Conservation (phyloP, 2,888 invertebrate species). For the Homarus gammarus region DNA sequence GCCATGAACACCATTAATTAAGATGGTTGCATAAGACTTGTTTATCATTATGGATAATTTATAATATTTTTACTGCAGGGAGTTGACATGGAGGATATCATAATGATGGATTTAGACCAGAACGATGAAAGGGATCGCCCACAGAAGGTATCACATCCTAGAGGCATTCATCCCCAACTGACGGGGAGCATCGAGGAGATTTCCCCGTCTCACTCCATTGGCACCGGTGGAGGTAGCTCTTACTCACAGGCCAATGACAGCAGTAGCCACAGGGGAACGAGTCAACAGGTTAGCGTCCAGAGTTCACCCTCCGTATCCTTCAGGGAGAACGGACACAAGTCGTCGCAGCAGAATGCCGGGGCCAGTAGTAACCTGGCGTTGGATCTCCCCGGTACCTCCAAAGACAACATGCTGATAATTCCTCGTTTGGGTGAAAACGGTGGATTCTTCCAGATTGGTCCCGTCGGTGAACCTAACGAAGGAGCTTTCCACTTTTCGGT, state of each 20-base stretch:
- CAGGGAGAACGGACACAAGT: conserved; percentile 41
- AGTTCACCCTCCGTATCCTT: not conserved
- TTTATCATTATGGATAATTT: too few relatives aligned
- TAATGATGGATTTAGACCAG: too few relatives aligned
- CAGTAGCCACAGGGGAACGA: not conserved
- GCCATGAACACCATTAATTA: too few relatives aligned
- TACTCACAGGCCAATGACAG: not conserved
- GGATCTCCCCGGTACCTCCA: not conserved
- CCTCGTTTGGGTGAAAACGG: conserved; percentile 49
- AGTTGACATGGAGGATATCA: too few relatives aligned
- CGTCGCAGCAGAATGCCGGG: not conserved
- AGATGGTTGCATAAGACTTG: too few relatives aligned
- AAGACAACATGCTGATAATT: not conserved
- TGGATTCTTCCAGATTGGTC: conserved; percentile 67
- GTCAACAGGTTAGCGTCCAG: not conserved
- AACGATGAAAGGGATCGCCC: too few relatives aligned
- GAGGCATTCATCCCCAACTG: too few relatives aligned
- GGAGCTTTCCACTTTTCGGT: conserved; percentile 53
- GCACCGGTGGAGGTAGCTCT: not conserved
- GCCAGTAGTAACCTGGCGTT: not conserved
- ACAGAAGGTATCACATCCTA: too few relatives aligned
- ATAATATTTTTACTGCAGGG: too few relatives aligned
- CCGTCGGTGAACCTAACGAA: conserved; percentile 47
- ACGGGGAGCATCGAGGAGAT: too few relatives aligned
- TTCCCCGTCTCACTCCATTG: not conserved